A percentile compares a stretch with the other conserved stretches of the same genome.
phyloP scores from a whole-genome alignment of 2,888 invertebrate genomes.

The Lasioglossum calceatum region DNA sequence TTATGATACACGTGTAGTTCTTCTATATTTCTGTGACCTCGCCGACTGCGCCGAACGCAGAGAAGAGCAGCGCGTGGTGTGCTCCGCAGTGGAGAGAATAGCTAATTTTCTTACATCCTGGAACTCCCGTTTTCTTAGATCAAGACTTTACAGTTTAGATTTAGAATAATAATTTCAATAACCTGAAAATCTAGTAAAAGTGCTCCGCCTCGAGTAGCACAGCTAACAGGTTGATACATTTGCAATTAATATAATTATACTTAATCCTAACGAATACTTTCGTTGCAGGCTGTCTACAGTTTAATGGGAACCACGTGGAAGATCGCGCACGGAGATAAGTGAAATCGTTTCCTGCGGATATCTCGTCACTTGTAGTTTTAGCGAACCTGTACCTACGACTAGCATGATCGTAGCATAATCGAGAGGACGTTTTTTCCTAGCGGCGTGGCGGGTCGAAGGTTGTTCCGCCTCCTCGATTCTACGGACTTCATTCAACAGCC shows the following conservation, averaged over 20 bases:
- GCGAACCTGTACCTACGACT: neutral
- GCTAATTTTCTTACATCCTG: too few species aligned
- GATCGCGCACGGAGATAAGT: neutral
- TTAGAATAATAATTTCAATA: neutral
- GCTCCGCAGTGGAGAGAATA: too few species aligned
- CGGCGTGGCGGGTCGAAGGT: conserved; percentile 7
- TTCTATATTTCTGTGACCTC: too few species aligned
- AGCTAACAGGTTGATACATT: neutral
- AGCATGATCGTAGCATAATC: neutral
- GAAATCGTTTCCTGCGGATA: conserved; percentile 2
- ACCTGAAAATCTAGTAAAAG: neutral
- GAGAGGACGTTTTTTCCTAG: neutral
- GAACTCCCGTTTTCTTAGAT: too few species aligned
- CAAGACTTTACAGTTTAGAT: too few species aligned
- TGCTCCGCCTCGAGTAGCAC: neutral
- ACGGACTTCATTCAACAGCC: neutral
- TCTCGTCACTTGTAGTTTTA: neutral
- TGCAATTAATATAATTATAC: neutral
- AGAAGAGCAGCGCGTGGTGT: too few species aligned
- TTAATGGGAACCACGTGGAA: neutral
- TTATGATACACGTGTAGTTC: too few species aligned
- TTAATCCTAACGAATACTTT: neutral
- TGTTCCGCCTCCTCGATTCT: neutral
- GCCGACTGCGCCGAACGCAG: too few species aligned
- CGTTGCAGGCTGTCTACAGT: neutral